phyloP scores from a whole-genome alignment of 2,888 invertebrate genomes.

The Dioctria linearis region DNA sequence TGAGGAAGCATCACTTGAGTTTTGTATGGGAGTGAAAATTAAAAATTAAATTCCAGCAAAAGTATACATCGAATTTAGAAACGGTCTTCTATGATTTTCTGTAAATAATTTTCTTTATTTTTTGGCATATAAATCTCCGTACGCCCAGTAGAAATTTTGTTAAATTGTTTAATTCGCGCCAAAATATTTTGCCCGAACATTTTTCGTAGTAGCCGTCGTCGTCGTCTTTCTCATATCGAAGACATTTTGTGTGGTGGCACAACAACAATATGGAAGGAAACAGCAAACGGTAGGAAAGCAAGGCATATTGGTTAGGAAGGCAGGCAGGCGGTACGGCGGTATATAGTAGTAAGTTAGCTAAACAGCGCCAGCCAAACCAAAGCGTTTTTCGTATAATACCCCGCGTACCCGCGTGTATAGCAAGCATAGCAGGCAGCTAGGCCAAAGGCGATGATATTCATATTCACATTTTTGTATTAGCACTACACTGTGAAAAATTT shows the following conservation, averaged over 20 bases:
- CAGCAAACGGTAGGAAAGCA: too few species aligned
- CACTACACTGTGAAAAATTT: conserved; percentile 19
- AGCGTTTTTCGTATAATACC: too few species aligned
- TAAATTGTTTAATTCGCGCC: conserved; percentile 57
- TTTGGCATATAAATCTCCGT: conserved; percentile 53
- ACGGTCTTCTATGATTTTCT: conserved; percentile 59
- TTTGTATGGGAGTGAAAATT: conserved; percentile 55
- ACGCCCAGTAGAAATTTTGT: conserved; percentile 49
- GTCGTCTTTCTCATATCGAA: conserved; percentile 37
- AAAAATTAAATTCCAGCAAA: conserved; percentile 52
- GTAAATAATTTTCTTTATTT: conserved; percentile 57
- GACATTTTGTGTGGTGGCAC: conserved; percentile 32
- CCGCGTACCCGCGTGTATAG: neutral
- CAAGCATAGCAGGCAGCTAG: neutral
- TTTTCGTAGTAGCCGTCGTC: neutral
- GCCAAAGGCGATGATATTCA: neutral
- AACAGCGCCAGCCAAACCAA: neutral
- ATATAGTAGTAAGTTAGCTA: too few species aligned
- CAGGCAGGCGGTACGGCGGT: too few species aligned
- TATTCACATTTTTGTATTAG: neutral
- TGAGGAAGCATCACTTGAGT: conserved; percentile 57
- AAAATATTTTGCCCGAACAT: conserved; percentile 53
- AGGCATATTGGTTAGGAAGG: neutral
- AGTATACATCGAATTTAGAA: conserved; percentile 46
- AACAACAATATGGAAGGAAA: neutral